These are phyloP conservation scores for Aphidius colemani DNA, from an alignment of 2,888 invertebrate genomes.

Conservation along the genomic window DNA sequence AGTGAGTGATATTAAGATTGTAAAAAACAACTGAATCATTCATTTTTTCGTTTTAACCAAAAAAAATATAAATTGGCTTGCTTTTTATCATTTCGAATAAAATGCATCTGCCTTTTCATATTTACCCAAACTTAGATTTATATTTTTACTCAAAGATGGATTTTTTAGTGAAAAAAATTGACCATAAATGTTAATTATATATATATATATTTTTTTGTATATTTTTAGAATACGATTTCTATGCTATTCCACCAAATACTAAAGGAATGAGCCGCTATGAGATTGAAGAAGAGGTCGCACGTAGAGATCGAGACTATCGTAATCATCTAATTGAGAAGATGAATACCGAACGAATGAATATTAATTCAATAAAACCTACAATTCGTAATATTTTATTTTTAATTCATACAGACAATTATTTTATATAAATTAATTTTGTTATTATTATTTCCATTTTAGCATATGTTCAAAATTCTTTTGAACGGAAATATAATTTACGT, in stretches of 20 bases:
- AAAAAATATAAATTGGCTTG: background rate
- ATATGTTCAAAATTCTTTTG: too few species aligned
- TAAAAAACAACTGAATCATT: background rate
- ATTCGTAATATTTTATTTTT: slow-evolving; percentile 36
- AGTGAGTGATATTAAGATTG: slow-evolving; percentile 66
- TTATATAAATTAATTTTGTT: background rate
- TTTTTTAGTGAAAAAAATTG: background rate
- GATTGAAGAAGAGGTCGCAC: too few species aligned
- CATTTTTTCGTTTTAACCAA: slow-evolving; percentile 10
- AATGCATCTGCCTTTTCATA: slow-evolving; percentile 14
- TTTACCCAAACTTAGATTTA: background rate
- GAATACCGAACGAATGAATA: too few species aligned
- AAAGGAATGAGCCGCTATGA: too few species aligned
- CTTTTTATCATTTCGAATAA: slow-evolving; percentile 1
- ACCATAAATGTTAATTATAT: background rate
- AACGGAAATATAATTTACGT: slow-evolving; percentile 59
- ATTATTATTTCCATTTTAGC: slow-evolving; percentile 39
- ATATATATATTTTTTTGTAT: slow-evolving; percentile 16
- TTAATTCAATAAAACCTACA: too few species aligned
- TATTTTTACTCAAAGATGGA: too few species aligned
- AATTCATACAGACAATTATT: slow-evolving; percentile 20
- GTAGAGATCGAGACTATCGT: too few species aligned
- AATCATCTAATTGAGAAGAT: too few species aligned
- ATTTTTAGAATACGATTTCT: too few species aligned
- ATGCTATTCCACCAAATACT: too few species aligned